These are phyloP conservation scores for Neoarius graeffei DNA, from an alignment of 2,113 vertebrate species.

Conservation along the genomic window DNA sequence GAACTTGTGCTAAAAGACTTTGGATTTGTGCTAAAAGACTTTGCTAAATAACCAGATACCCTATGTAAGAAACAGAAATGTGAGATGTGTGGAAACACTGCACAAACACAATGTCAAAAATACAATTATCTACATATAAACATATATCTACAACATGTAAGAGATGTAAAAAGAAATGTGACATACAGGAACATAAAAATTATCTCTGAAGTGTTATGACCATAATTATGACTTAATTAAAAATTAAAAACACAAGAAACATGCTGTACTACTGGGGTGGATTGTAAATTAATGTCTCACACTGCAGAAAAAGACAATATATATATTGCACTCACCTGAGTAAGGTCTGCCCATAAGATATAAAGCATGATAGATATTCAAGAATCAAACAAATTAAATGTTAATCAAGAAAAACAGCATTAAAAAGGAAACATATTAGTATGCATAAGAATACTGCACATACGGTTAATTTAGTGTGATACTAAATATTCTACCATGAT, in stretches of 20 bases:
- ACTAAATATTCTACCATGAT: not conserved
- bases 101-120: not conserved
- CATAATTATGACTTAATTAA: not conserved
- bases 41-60: too few species aligned
- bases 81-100: not conserved
- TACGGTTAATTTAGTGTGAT: not conserved
- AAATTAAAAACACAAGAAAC: not conserved
- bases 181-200: slow-evolving; percentile 16
- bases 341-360: slow-evolving; percentile 91
- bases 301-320: slow-evolving; percentile 44
- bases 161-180: not conserved
- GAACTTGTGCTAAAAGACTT: too few species aligned
- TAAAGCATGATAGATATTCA: slow-evolving; percentile 75
- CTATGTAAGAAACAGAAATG: slow-evolving; percentile 2
- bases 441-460: not conserved
- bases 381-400: slow-evolving; percentile 58
- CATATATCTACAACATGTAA: not conserved
- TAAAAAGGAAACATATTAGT: slow-evolving; percentile 29
- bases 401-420: slow-evolving; percentile 57
- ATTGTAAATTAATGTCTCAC: slow-evolving; percentile 7
- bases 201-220: not conserved
- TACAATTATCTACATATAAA: not conserved
- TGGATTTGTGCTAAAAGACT: too few species aligned
- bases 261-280: not conserved
- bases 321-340: slow-evolving; percentile 85